Percentiles rank a stretch among this genome's conserved stretches.
phyloP scores from a whole-genome alignment of 2,113 vertebrate genomes.

The Bufo bufo region DNA sequence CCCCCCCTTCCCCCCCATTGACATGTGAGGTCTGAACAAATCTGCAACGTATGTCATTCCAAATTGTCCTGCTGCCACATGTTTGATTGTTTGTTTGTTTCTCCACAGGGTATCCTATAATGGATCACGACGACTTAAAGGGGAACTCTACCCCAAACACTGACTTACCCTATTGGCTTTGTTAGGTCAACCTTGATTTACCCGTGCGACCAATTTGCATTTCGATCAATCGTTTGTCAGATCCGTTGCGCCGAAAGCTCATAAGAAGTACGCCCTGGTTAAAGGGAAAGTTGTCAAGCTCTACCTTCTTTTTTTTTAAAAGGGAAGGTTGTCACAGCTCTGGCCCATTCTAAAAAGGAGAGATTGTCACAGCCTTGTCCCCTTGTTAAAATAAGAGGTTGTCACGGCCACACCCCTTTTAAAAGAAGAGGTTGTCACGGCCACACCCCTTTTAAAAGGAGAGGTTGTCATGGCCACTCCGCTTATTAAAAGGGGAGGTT shows the following conservation, averaged over 20 bases:
- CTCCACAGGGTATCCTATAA: background rate
- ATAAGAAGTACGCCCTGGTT: background rate
- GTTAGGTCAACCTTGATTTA: background rate
- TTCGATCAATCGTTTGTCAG: background rate
- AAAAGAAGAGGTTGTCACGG: background rate
- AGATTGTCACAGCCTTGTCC: background rate
- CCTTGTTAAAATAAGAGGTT: background rate
- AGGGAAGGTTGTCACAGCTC: no score
- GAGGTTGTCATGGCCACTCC: background rate
- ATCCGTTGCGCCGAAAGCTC: background rate
- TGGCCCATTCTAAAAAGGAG: no score
- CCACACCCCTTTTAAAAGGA: background rate
- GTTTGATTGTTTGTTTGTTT: background rate
- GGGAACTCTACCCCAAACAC: background rate
- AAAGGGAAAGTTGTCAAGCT: background rate
- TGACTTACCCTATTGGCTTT: background rate
- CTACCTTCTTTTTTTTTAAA: no score
- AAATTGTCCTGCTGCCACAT: background rate
- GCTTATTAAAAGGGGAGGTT: background rate
- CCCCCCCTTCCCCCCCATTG: background rate
- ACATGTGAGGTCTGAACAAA: conserved; percentile 20
- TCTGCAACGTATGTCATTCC: conserved; percentile 15
- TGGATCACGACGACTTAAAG: background rate
- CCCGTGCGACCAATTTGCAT: background rate
- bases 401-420: background rate